These are phyloP conservation scores for Macrotus californicus DNA, from an alignment of 2,113 vertebrate genomes.

Conservation along the genomic window DNA sequence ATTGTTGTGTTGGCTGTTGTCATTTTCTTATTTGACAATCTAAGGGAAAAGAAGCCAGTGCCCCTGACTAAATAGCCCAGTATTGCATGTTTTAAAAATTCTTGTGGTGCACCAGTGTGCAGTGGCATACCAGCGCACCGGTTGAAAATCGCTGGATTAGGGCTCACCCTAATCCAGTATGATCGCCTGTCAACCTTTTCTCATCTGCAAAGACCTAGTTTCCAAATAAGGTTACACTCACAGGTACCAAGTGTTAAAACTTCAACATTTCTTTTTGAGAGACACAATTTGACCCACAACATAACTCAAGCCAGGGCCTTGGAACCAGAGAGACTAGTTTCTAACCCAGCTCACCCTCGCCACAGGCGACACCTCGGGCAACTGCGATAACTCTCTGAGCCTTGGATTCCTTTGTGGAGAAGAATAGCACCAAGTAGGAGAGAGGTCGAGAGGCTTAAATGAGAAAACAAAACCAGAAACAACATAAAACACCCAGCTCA, in stretches of 20 bases:
- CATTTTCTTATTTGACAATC: too few relatives aligned
- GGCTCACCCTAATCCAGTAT: not conserved
- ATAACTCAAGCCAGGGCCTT: not conserved
- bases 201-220: not conserved
- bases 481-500: not conserved
- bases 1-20: too few relatives aligned
- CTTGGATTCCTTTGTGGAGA: not conserved
- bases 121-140: not conserved
- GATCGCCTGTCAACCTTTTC: not conserved
- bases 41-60: too few relatives aligned
- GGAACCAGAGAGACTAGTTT: not conserved
- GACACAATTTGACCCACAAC: not conserved
- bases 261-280: not conserved
- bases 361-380: not conserved
- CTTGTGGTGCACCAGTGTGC: not conserved
- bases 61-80: too few relatives aligned
- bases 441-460: not conserved
- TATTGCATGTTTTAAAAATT: too few relatives aligned
- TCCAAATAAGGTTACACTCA: not conserved
- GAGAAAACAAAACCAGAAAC: not conserved
- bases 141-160: not conserved
- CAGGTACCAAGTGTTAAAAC: too few relatives aligned
- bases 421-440: not conserved
- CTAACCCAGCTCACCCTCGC: not conserved
- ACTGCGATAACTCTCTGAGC: not conserved